These are phyloP conservation scores for Trigoniulus corallinus DNA, from an alignment of 1,140 invertebrate genomes.

Conservation along the genomic window DNA sequence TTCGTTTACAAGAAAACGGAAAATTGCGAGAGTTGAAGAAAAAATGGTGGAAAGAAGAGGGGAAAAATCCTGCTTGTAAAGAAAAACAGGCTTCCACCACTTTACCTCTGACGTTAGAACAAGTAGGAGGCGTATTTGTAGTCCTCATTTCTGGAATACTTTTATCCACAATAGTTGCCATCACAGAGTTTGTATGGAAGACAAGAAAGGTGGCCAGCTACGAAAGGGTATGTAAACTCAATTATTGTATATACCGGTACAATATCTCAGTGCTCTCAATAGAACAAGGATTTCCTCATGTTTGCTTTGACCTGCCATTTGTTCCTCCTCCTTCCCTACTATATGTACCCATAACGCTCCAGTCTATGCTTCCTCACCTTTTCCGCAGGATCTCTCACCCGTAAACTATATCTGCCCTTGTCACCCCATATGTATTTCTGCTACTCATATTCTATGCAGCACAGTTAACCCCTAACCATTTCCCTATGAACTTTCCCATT, in stretches of 20 bases:
- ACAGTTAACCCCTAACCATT: too few relatives aligned
- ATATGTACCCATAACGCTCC: background rate
- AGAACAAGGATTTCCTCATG: background rate
- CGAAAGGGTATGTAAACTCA: background rate
- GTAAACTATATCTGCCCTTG: too few relatives aligned
- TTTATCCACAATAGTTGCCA: background rate
- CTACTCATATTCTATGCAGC: too few relatives aligned
- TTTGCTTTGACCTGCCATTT: background rate
- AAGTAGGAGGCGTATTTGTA: conserved; percentile 1
- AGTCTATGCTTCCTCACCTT: too few relatives aligned
- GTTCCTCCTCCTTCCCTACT: background rate
- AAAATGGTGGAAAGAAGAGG: conserved; percentile 24
- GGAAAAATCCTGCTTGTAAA: conserved; percentile 34
- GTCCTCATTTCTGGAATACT: background rate
- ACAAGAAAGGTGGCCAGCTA: conserved; percentile 16
- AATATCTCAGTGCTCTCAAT: background rate
- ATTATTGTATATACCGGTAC: background rate
- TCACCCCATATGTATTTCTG: too few relatives aligned
- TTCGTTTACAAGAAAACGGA: conserved; percentile 31
- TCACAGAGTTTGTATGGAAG: conserved; percentile 23
- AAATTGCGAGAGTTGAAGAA: conserved; percentile 27
- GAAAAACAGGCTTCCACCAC: background rate
- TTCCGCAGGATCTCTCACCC: too few relatives aligned
- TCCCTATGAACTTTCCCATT: too few relatives aligned
- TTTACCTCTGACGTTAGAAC: background rate